phyloP scores from a whole-genome alignment of 2,888 invertebrate species.

The Tachystola acroxantha region DNA sequence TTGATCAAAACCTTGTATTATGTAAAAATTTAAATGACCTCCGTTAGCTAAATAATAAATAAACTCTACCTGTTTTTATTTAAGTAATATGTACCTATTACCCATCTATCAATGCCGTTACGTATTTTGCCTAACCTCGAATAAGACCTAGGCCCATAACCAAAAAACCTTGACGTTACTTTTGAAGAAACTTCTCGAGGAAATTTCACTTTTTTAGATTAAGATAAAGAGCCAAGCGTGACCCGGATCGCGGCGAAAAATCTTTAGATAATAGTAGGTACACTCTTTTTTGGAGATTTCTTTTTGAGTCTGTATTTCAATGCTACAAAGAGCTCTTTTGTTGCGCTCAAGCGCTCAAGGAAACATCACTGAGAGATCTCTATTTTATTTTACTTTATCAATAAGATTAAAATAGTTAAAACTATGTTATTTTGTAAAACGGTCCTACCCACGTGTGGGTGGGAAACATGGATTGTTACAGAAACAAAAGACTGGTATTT shows the following conservation, averaged over 20 bases:
- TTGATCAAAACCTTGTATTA: not conserved
- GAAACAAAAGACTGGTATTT: too few relatives aligned
- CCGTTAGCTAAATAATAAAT: not conserved
- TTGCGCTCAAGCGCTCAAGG: not conserved
- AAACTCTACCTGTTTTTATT: too few relatives aligned
- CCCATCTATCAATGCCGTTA: too few relatives aligned
- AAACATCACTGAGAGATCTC: not conserved
- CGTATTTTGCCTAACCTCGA: too few relatives aligned
- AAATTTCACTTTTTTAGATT: constrained; percentile 3
- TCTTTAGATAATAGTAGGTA: constrained; percentile 17
- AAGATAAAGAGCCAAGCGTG: constrained; percentile 22
- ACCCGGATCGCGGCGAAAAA: constrained; percentile 36
- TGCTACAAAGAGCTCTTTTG: constrained; percentile 4
- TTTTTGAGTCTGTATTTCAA: constrained; percentile 10
- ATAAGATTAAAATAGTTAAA: too few relatives aligned
- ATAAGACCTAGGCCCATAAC: too few relatives aligned
- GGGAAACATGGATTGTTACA: too few relatives aligned
- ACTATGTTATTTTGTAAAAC: too few relatives aligned
- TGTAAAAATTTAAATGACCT: not conserved
- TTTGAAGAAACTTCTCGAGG: not conserved
- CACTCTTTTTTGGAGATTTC: constrained; percentile 14
- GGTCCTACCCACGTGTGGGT: too few relatives aligned
- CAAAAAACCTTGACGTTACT: too few relatives aligned
- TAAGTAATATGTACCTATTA: too few relatives aligned
- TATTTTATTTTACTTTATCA: not conserved